Conservation (phyloP, 2,113 vertebrate species). For the Serilophus lunatus region DNA sequence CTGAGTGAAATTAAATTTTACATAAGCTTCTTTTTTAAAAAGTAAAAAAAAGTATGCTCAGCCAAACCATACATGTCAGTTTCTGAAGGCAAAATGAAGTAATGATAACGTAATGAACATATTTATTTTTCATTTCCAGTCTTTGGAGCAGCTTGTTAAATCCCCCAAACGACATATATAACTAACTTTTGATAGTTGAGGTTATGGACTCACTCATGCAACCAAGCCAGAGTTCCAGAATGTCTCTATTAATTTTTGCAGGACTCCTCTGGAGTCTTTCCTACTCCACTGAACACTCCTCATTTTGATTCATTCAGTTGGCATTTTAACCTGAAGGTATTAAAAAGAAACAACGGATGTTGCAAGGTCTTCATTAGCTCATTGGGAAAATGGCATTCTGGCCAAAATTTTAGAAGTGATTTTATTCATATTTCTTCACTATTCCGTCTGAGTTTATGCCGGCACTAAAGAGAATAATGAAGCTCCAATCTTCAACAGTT, state of each 20-base stretch:
- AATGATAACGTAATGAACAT: neutral
- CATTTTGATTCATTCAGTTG: neutral
- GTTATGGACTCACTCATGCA: fast-evolving
- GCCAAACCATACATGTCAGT: fast-evolving
- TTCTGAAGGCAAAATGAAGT: conserved; percentile 7
- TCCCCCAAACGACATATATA: neutral
- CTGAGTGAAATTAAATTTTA: neutral
- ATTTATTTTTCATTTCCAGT: neutral
- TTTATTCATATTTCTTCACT: neutral
- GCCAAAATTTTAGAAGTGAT: neutral
- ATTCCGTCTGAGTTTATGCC: neutral
- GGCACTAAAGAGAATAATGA: neutral
- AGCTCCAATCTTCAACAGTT: neutral
- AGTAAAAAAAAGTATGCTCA: neutral
- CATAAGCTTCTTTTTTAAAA: neutral
- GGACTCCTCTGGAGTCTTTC: neutral
- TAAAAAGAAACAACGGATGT: neutral
- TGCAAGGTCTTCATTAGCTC: neutral
- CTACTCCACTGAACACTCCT: neutral
- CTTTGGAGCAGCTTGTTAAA: neutral
- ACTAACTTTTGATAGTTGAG: neutral
- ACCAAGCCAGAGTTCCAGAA: neutral
- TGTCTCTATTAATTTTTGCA: neutral
- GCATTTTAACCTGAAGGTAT: conserved; percentile 2
- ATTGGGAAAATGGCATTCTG: neutral